Base-by-base conservation (phyloP, 2,113 vertebrate species). In the Myiozetetes cayanensis region DNA sequence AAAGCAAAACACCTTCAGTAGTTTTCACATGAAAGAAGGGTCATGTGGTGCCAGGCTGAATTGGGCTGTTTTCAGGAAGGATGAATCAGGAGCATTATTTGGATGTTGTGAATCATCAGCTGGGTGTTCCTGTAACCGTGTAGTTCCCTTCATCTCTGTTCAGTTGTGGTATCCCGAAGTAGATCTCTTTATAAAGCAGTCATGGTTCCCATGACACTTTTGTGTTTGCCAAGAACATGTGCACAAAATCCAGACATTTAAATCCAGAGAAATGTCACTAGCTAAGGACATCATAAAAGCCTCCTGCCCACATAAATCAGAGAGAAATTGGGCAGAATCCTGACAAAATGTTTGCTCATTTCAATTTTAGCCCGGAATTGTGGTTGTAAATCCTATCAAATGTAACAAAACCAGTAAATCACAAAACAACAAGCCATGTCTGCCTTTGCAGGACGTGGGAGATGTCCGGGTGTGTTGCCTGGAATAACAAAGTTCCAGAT, bases 61-160 rank as follows among this genome's bases (percentile, higher is more conserved):
- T 27, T 23, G 58, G 50, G 53, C 55, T 83, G 53, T 88, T 95
- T 76, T 62, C 41, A 12, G 30, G 19, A 55, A 43, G 79, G 58
- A 49, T 95, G 85, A 80, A 75, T 91, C 85, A 61, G 77, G 41
- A 91, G 16, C 53, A 28, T 89, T 82, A 35, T 89, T 87, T 93
- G 52, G 61, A 59, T 87, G 65, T 8, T 91, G 56, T 92, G 91
- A 94, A 49, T 97, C 91, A 94, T 90, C 25, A 4, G 5, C 62
- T 89, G 85, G 33, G 25, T 46, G 31, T 75, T 91, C 37, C 89
- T 17, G 75, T 85, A 78, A 37, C 62, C 63, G 4, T 49, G 3
- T 18, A 23, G 35, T 81, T 92, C 72, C 71, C 71, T 85, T 85
- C 68, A 37, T 55, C 50, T 80, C 59, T 30, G 39, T 68, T 90